A percentile compares a stretch with the other conserved stretches of the same genome.
These are phyloP conservation scores for Cathartes aura DNA, from an alignment of 2,113 vertebrate species.

Conservation along the genomic window DNA sequence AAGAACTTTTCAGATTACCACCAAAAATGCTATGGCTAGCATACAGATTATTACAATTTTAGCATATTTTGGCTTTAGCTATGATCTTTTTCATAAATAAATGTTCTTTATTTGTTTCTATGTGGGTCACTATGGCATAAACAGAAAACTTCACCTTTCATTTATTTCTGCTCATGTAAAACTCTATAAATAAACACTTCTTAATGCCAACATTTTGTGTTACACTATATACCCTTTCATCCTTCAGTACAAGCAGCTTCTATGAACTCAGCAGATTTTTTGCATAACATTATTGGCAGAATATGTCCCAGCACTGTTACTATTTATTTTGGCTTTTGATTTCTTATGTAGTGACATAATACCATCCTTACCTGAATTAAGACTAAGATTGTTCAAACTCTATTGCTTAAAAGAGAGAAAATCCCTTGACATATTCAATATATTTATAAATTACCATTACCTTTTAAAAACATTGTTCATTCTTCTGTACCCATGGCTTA, in stretches of 20 bases:
- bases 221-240: neutral
- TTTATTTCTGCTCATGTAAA: neutral
- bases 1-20: conserved; percentile 68
- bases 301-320: neutral
- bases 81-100: neutral
- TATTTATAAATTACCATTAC: conserved; percentile 17
- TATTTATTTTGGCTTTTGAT: conserved; percentile 17
- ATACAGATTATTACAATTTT: neutral
- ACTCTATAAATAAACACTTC: neutral
- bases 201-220: conserved; percentile 1
- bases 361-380: conserved; percentile 67
- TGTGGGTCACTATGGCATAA: neutral
- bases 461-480: neutral
- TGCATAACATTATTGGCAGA: neutral
- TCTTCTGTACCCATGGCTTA: conserved; percentile 1
- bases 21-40: neutral
- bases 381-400: conserved; percentile 49
- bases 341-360: conserved; percentile 38
- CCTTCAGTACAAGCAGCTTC: neutral
- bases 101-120: neutral
- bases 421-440: conserved; percentile 42
- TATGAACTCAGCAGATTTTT: neutral
- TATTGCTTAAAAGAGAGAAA: conserved; percentile 45
- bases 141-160: neutral
- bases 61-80: neutral